Percentiles rank a stretch among this genome's conserved stretches.
phyloP scores from a whole-genome alignment of 2,888 invertebrate genomes.

The Seira ritae region DNA sequence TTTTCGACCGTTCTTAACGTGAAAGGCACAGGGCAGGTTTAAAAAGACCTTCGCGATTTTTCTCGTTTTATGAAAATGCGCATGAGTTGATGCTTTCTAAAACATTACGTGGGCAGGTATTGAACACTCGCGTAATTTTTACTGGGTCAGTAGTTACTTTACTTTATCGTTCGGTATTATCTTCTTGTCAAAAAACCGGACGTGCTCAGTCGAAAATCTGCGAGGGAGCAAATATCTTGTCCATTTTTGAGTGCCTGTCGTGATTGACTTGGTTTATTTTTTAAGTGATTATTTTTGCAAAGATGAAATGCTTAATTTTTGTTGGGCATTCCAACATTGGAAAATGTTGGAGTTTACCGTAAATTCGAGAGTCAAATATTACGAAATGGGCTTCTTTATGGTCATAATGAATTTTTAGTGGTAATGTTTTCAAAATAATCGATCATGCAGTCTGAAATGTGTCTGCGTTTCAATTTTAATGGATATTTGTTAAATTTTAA shows the following conservation, averaged over 20 bases:
- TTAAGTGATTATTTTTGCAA: too few species aligned
- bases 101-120: neutral
- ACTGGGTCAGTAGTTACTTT: conserved; percentile 63
- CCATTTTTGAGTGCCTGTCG: too few species aligned
- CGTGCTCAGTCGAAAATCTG: conserved; percentile 52
- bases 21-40: conserved; percentile 38
- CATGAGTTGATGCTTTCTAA: neutral
- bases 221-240: conserved; percentile 25
- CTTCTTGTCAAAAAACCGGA: conserved; percentile 61
- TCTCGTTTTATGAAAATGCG: neutral
- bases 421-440: too few species aligned
- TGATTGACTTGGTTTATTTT: conserved; percentile 32
- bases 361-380: too few species aligned
- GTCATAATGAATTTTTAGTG: neutral
- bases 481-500: too few species aligned
- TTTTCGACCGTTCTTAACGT: too few species aligned
- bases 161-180: conserved; percentile 41
- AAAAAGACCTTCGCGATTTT: conserved; percentile 44
- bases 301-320: too few species aligned
- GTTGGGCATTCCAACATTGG: too few species aligned
- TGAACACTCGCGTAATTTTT: conserved; percentile 26
- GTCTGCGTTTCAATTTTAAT: too few species aligned
- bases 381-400: neutral
- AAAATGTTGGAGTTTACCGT: too few species aligned
- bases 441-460: too few species aligned